phyloP scores from a whole-genome alignment of 2,888 invertebrate species.

The Hyalella azteca region DNA sequence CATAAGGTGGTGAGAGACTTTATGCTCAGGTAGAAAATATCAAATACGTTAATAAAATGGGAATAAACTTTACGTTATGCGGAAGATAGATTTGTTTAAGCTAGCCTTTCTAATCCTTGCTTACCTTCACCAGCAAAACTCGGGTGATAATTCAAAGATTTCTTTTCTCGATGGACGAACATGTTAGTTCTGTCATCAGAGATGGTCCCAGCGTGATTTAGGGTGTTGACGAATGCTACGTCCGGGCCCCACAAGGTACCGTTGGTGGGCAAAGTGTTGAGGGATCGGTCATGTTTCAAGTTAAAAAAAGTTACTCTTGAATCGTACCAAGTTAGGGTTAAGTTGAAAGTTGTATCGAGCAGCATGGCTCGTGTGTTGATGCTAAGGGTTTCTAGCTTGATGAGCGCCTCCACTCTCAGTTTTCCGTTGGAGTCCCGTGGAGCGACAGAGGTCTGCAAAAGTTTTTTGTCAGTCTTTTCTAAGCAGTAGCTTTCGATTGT shows the following conservation, averaged over 20 bases:
- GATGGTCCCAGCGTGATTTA: slow-evolving; percentile 21
- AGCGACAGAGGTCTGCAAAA: slow-evolving; percentile 23
- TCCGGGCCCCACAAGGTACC: slow-evolving; percentile 41
- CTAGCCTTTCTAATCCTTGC: not conserved
- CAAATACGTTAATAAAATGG: too few species aligned
- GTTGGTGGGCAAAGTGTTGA: slow-evolving; percentile 41
- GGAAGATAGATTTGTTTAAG: not conserved
- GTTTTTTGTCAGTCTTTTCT: not conserved
- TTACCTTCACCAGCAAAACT: not conserved
- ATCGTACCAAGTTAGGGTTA: slow-evolving; percentile 46
- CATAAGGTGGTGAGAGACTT: not conserved
- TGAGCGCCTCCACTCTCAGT: not conserved
- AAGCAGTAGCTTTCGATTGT: too few species aligned
- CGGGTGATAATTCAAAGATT: not conserved
- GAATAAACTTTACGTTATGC: not conserved
- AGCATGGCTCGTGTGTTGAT: slow-evolving; percentile 44
- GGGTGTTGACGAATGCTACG: slow-evolving; percentile 38
- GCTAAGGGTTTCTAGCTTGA: slow-evolving; percentile 38
- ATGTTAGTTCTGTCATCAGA: not conserved
- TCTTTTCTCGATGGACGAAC: not conserved
- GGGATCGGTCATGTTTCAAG: slow-evolving; percentile 43
- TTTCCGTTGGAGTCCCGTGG: slow-evolving; percentile 1
- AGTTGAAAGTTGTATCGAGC: slow-evolving; percentile 43
- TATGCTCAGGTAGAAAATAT: too few species aligned
- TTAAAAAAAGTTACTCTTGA: slow-evolving; percentile 43